Percentiles rank a stretch among this genome's conserved stretches.
Evolutionary conservation across 2,888 invertebrate genomes (phyloP).

Genomic region (Pasiphila rectangulata): DNA sequence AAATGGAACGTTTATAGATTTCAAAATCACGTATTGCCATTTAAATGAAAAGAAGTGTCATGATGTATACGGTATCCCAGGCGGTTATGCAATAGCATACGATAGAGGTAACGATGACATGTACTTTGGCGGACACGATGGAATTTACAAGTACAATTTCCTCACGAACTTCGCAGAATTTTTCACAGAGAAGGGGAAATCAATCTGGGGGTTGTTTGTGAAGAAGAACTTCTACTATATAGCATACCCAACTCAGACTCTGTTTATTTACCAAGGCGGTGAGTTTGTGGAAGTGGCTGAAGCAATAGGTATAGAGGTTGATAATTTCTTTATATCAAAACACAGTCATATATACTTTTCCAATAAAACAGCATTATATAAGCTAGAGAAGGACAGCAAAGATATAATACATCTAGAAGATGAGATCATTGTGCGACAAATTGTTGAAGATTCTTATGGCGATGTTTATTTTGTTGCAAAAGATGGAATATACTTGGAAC

Average conservation of each 20-base stretch:
- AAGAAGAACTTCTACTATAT: constrained; percentile 65
- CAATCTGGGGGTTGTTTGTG: constrained; percentile 62
- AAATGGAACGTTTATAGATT: constrained; percentile 51
- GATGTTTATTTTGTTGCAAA: constrained; percentile 58
- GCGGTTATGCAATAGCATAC: constrained; percentile 65
- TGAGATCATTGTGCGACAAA: constrained; percentile 53
- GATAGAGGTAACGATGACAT: constrained; percentile 64
- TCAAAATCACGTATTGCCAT: constrained; percentile 55
- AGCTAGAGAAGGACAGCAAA: constrained; percentile 47
- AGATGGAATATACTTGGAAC: constrained; percentile 62
- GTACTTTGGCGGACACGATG: constrained; percentile 66
- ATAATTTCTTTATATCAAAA: constrained; percentile 59
- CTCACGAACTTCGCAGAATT: constrained; percentile 55
- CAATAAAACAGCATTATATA: constrained; percentile 66
- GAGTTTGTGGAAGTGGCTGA: constrained; percentile 55
- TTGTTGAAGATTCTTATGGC: constrained; percentile 60
- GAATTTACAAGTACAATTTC: constrained; percentile 68
- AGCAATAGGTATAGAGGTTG: constrained; percentile 56
- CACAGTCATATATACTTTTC: constrained; percentile 56
- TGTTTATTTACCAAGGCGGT: constrained; percentile 54
- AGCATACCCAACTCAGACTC: constrained; percentile 60
- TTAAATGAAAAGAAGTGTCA: constrained; percentile 45
- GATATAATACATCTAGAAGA: constrained; percentile 48
- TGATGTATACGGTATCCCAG: constrained; percentile 49
- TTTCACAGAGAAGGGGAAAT: constrained; percentile 61